Base-by-base conservation (phyloP, 2,113 vertebrate genomes). In the Pseudonaja textilis region DNA sequence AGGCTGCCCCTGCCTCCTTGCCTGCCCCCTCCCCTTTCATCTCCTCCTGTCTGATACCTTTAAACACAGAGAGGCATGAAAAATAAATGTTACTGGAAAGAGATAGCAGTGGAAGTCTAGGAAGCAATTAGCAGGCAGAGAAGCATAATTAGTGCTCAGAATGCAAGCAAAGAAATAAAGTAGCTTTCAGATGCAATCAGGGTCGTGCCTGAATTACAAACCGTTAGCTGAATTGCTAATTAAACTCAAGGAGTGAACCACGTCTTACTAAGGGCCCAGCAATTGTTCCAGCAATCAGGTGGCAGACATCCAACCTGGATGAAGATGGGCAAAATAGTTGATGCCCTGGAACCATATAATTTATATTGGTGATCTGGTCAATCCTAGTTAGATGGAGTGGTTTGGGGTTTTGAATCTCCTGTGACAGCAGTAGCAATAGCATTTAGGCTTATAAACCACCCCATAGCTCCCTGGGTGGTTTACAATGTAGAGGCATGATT, bases 101-200 rank as follows among this genome's bases (percentile, higher is more conserved):
- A 96, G 95, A 81, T 88, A 81, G 96, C 93, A 18, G 95, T 94
- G 69, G 94, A 96, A 95, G 96, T 95, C 94, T 94, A 95, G 96
- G 91, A 96, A 96, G 96, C 96, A 96, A 97, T 97, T 97, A 96
- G 96, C 96, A 96, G 93, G 95, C 96, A 96, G 93, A 96, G 96
- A 96, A 96, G 95, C 95, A 45, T 97, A 97, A 97, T 97, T 97
- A 97, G 96, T 54, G 96, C 96, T 97, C 95, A 91, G 96, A 95
- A 96, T 94, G 96, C 94, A 89, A 94, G 93, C 18, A 92, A 95
- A 94, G 96, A 91, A 96, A 96, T 96, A 94, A 96, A 96, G 96
- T 59, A 29, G 95, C 96, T 91, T 56, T 96, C 92, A 94, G 95
- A 96, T 95, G 96, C 96, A 93, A 96, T 96, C 96, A 92, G 96